Conservation (phyloP, 2,113 vertebrate genomes). For the Antechinus flavipes region DNA sequence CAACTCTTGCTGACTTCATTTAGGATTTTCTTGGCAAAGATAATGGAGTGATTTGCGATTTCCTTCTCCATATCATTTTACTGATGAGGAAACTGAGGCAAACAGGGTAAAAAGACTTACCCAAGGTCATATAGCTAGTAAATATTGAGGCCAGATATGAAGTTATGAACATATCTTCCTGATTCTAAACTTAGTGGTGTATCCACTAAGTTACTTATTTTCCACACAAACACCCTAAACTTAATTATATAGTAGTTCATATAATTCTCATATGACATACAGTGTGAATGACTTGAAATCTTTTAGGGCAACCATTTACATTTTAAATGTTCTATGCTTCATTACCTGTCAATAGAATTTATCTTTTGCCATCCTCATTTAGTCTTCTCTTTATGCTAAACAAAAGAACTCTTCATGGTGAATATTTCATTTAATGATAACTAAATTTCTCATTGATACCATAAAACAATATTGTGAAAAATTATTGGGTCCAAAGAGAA, state of each 20-base stretch:
- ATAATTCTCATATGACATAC: not conserved
- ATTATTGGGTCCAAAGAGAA: not conserved
- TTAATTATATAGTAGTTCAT: not conserved
- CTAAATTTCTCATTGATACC: conserved; percentile 11
- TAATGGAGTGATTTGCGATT: too few species aligned
- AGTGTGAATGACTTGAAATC: not conserved
- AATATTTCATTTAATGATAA: conserved; percentile 26
- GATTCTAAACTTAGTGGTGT: too few species aligned
- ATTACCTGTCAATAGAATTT: not conserved
- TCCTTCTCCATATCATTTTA: too few species aligned
- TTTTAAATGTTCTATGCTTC: conserved; percentile 11
- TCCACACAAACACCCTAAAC: not conserved
- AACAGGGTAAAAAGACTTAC: too few species aligned
- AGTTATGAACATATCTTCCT: too few species aligned
- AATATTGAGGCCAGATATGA: too few species aligned
- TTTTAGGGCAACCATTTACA: not conserved
- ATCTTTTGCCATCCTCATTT: not conserved
- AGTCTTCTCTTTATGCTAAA: conserved; percentile 5
- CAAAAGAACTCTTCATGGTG: not conserved
- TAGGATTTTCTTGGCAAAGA: too few species aligned
- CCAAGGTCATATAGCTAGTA: too few species aligned
- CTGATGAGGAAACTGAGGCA: too few species aligned
- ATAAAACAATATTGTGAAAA: not conserved
- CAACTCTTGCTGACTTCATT: too few species aligned
- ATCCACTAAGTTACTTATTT: too few species aligned